Base-by-base conservation (phyloP, 2,113 vertebrate species). In the Rhynchopsitta pachyrhyncha region DNA sequence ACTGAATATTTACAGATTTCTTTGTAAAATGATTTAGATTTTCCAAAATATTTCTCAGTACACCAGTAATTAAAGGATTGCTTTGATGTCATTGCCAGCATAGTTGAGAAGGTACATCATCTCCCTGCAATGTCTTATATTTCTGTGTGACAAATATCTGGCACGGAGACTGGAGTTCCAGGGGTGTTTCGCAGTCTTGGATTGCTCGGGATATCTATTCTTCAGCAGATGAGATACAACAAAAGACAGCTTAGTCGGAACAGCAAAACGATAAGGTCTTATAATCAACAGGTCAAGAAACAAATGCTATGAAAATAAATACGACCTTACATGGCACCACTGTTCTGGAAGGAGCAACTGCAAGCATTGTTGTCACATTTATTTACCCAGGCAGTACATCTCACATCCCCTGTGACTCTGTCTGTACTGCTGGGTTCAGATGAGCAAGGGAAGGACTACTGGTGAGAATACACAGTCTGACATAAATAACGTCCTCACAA, bases 241-340 rank as follows among this genome's bases (percentile, higher is more conserved):
- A 96, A 82, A 94, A 92, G 91, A 92, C 91, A 86, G 91, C 78
- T 93, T 95, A 93, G 73, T 95, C 95, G 95, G 91, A 93, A 82
- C 66, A 87, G 81, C 47, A 73, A 95, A 95, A 95, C 66, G 76
- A 95, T 92, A 88, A 82, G 74, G 84, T 95, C 93, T 95, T 95
- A 89, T 7, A 93, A 91, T 93, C 93, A 93, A 95, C 94, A 95
- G 89, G 94, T 93, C 86, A 69, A 71, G 95, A 96, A 95, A 91
- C 91, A 95, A 94, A 95, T 81, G 62, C 84, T 84, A n/a, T 66
- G 69, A 95, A 97, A 97, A 96, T 95, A 96, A 96, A 91, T 93
- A 89, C 33, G 83, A 92, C 86, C 83, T 95, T 91, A 79, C 0
- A 1, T 79, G 83, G 62, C 77, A 82, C 29, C 3, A 3, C 33